Evolutionary conservation across 92 coral and sea anemone genomes (phyloP).

Genomic region (Chrysogorgia sp.): DNA sequence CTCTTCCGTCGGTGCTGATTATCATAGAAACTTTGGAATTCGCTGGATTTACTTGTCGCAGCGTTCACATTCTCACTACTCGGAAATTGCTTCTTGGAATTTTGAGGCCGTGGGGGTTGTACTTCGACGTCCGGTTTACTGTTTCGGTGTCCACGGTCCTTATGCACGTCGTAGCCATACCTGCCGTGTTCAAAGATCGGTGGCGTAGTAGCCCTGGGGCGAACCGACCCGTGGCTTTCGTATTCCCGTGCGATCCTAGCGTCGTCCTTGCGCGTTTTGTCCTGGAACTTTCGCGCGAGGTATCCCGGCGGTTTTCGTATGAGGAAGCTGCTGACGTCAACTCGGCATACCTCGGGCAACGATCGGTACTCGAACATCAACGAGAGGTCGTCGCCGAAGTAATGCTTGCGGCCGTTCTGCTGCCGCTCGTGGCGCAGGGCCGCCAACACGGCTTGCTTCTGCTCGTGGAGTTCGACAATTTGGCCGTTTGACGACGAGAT

Average conservation of each 20-base stretch:
- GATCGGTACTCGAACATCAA: conserved; percentile 78
- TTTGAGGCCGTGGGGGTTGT: background rate
- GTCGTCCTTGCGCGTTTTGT: conserved; percentile 27
- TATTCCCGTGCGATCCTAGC: background rate
- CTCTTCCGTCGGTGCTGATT: conserved; percentile 28
- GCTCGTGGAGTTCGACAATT: conserved; percentile 78
- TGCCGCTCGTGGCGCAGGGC: conserved; percentile 91
- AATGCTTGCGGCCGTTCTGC: conserved; percentile 78
- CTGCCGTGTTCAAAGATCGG: background rate
- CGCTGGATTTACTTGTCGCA: conserved; percentile 17
- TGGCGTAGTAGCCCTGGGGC: conserved; percentile 14
- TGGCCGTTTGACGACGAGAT: conserved; percentile 77
- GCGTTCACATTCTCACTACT: conserved; percentile 28
- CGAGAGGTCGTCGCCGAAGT: conserved; percentile 78
- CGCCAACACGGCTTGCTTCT: conserved; percentile 85
- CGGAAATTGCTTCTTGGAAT: conserved; percentile 2
- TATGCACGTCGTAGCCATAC: background rate
- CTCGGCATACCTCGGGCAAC: conserved; percentile 80
- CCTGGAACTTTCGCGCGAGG: conserved; percentile 17
- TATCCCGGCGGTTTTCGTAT: conserved; percentile 15
- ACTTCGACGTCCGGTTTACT: conserved; percentile 5
- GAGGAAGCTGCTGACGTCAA: conserved; percentile 64
- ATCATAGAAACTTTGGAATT: conserved; percentile 28
- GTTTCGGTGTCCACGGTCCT: conserved; percentile 14
- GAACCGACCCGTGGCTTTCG: background rate